Conservation (phyloP, 2,113 vertebrate genomes). For the Hirundichthys speculiger region DNA sequence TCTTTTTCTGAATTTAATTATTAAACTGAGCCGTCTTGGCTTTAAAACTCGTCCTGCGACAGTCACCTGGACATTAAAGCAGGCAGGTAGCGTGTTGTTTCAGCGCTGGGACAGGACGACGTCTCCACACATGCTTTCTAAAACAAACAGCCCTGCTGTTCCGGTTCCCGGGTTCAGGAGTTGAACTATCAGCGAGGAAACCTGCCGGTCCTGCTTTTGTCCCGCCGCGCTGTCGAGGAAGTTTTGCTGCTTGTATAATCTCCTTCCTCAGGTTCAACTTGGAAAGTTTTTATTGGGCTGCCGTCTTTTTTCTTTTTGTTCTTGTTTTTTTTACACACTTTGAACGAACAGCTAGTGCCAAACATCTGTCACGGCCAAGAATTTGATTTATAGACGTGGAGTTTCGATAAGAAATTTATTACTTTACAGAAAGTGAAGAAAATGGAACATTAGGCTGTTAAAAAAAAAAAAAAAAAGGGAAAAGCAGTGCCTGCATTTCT, state of each 20-base stretch:
- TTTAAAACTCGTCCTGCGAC: no score
- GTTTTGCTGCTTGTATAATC: conserved; percentile 16
- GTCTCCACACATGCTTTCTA: background rate
- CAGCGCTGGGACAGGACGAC: background rate
- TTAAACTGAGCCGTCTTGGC: no score
- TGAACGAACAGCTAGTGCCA: background rate
- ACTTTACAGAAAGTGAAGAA: no score
- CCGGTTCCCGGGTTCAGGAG: background rate
- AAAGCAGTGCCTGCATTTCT: no score
- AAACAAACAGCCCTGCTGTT: background rate
- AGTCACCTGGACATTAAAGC: no score
- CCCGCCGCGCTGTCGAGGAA: conserved; percentile 38
- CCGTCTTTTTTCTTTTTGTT: conserved; percentile 18
- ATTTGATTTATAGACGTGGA: background rate
- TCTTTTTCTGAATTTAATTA: no score
- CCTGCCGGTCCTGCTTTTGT: conserved; percentile 29
- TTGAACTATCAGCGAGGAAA: conserved; percentile 40
- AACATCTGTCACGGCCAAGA: conserved; percentile 18
- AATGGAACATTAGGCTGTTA: no score
- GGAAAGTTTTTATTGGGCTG: conserved; percentile 29
- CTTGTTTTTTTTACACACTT: no score
- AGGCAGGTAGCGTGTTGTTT: background rate
- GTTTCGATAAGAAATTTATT: no score
- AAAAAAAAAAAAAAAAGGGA: no score
- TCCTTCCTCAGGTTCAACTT: conserved; percentile 52